phyloP scores from a whole-genome alignment of 2,797 vertebrate genomes.

The Lacerta bilineata region DNA sequence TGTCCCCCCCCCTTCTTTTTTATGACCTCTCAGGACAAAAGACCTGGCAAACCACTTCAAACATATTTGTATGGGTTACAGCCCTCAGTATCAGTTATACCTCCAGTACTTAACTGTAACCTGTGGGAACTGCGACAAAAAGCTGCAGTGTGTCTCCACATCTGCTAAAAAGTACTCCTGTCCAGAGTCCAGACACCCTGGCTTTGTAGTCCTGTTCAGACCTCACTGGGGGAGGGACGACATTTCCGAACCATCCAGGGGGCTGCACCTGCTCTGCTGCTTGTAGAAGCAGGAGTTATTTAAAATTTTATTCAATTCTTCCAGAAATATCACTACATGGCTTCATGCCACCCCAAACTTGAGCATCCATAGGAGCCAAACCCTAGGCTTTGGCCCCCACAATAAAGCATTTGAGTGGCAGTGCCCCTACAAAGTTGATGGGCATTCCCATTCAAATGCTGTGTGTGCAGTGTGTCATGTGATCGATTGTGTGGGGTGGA shows the following conservation, averaged over 20 bases:
- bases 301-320: no score
- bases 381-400: no score
- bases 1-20: background rate
- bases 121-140: background rate
- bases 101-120: background rate
- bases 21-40: slow-evolving; percentile 5
- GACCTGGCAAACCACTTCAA: background rate
- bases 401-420: no score
- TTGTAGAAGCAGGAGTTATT: no score
- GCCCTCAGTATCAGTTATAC: background rate
- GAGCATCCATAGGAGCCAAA: no score
- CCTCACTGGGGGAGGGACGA: background rate
- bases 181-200: background rate
- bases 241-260: background rate
- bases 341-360: background rate
- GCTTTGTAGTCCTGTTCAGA: background rate
- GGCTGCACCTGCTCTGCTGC: background rate
- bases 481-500: no score
- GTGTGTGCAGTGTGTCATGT: no score
- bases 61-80: background rate
- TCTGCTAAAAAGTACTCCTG: background rate
- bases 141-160: no score
- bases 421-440: no score
- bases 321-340: background rate
- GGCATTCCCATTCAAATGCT: no score